Evolutionary conservation across 2,113 vertebrate genomes (phyloP), one percentile per base, ranked within the genome.

Genomic region (Lepus europaeus): DNA sequence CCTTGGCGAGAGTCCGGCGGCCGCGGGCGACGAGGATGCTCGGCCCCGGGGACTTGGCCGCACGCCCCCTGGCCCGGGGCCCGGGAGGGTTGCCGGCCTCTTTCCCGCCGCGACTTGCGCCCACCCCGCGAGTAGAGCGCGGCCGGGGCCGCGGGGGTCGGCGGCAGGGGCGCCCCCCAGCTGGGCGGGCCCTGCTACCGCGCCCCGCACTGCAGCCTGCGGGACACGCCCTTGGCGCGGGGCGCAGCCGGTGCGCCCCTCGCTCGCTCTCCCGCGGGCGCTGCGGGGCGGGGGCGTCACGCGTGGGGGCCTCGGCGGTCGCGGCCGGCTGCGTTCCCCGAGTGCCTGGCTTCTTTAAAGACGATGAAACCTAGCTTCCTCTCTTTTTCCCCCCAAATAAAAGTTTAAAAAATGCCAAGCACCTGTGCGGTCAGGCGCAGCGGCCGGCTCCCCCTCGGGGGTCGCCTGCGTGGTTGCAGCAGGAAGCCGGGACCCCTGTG

Each of bases 141-240:
- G 83, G 53, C 81, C 51, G 63, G 68, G 68, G 51, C 33, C n/a
- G 4, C 45, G 7, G 51, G 20, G 31, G 36, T 16, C 22, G 6
- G 70, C 17, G 59, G 19, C 19, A 49, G 0, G 19, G 22, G 16
- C 23, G 17, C 70, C 56, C 29, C 64, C 36, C 31, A 1, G 39
- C 9, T 9, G 22, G 23, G 39, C 2, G 12, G 33, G 70, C 49
- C 14, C 36, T 10, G 25, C 66, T 25, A n/a, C 22, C 6, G 19
- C 16, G 61, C 33, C 91, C 89, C 76, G 89, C 95, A 89, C 66
- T 53, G 91, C 91, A 73, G 93, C 80, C 4, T 72, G 31, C 36
- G 4, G 86, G 94, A 96, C 94, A 95, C 97, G 97, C 97, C 97
- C 94, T 95, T 80, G 94, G 66, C 59, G 64, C 87, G 72, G 86